Evolutionary conservation across 2,888 invertebrate genomes (phyloP), one percentile per base, ranked within the genome.

Genomic region (Ptilodon capucinus): DNA sequence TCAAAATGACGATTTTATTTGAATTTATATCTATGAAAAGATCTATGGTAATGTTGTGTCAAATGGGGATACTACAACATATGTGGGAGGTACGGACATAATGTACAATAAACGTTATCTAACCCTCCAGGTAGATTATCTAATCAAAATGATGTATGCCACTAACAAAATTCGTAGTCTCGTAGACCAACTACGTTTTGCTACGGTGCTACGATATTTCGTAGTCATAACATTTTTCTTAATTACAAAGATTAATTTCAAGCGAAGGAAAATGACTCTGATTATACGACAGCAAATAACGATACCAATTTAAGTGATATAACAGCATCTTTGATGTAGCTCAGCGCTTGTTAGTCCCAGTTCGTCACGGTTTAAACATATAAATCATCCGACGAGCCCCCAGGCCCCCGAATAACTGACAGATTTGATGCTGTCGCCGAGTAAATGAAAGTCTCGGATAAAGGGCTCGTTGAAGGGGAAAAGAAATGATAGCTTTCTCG

Each of bases 351-450:
- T 71, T 72, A 71, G 60, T 53, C 58, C 47, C 40, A 54, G 54
- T 57, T 48, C 59, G 44, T 47, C 45, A 43, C 53, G 36, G 52
- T 45, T 48, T 44, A 61, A 17, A 35, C 54, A 23, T 63, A 80
- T 81, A 74, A 79, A 80, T 82, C 76, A 79, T 62, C 41, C 40
- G 18, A 44, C 25, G 11, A 42, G 32, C 50, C 44, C 36, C 41
- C 17, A 35, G 35, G 18, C 58, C 59, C 39, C 54, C 43, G 51
- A 44, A 39, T 48, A 68, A 68, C 73, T 76, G 75, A 69, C 76
- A 73, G 68, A 82, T 85, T 78, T 79, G 79, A 82, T 74, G 76
- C 69, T 81, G 84, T 82, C 84, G 43, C 61, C 23, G 48, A 71
- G 68, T 67, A 74, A 80, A 79, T 75, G 75, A 77, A 76, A 64